Evolutionary conservation across 2,888 invertebrate genomes (phyloP).

Genomic region (Tricholauxania praeusta): DNA sequence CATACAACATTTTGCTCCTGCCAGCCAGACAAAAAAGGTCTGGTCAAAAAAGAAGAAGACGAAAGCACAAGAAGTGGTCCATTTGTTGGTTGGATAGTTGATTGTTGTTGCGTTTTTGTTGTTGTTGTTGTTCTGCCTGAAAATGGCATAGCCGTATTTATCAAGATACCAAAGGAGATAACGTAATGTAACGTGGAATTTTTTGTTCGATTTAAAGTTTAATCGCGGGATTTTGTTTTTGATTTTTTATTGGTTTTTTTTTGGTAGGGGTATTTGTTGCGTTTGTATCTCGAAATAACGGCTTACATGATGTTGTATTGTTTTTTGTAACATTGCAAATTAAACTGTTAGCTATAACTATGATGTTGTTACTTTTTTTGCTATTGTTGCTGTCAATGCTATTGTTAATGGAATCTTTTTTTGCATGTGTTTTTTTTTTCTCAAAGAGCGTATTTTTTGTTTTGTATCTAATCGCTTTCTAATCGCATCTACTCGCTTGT

Average conservation of each 20-base stretch:
- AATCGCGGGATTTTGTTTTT: constrained; percentile 1
- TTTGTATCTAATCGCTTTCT: constrained; percentile 36
- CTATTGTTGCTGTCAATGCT: constrained; percentile 16
- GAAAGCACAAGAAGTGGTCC: neutral
- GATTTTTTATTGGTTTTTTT: neutral
- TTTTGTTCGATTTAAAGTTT: constrained; percentile 12
- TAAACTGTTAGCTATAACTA: constrained; percentile 24
- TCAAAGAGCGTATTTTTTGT: neutral
- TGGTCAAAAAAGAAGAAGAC: neutral
- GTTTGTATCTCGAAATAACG: neutral
- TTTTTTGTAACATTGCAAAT: constrained; percentile 5
- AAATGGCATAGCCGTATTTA: constrained; percentile 18
- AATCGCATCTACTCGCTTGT: constrained; percentile 19
- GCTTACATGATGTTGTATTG: neutral
- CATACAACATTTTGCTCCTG: neutral
- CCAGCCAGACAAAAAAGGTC: constrained; percentile 11
- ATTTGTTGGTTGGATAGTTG: neutral
- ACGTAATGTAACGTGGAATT: neutral
- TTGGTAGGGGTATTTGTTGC: neutral
- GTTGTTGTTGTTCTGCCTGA: neutral
- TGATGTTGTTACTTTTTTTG: neutral
- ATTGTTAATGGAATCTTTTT: constrained; percentile 8
- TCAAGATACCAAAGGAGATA: constrained; percentile 30
- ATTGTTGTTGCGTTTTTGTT: neutral
- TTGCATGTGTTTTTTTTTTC: neutral